Base-by-base conservation (phyloP, 2,113 vertebrate genomes). In the Brachirus orientalis region DNA sequence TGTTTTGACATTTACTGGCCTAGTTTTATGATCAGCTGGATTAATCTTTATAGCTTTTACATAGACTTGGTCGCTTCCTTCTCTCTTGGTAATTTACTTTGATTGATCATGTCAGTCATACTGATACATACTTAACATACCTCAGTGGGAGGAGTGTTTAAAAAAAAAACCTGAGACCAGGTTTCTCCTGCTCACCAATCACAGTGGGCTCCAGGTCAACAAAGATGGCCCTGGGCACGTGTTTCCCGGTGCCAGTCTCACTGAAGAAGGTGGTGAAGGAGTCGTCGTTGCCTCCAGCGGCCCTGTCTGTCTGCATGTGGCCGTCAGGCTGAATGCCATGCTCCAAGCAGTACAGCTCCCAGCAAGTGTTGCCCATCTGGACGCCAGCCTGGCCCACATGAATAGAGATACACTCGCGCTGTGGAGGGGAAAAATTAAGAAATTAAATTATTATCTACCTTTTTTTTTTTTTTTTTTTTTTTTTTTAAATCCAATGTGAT, bases 261-360 rank as follows among this genome's bases (percentile, higher is more conserved):
- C 88, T 91, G 68, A 91, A 91, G 79, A 91, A 91, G 16, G 89
- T 91, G 48, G 88, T 90, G 80, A 90, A 91, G 59, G 89, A 91
- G 78, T 91, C 88, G 0, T 91, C 88, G 7, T 80, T 55, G 50
- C 77, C 70, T 0, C 51, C 0, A 1, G 12, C 0, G 6, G 73
- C 47, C 69, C 77, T 85, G 1, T 62, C 6, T 3, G 0, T 57
- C 61, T 77, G 78, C 88, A 89, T 91, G 1, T 67, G 63, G 7
- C 89, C 89, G 17, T 91, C 89, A 0, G 72, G 85, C 80, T 84
- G 72, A 78, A 89, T 89, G 67, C 82, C 77, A 12, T 89, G 87
- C 78, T 89, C 87, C 80, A 89, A 70, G 13, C 87, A 87, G 75
- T 89, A 89, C 18, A 89, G 65, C 80, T 89, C 87, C 87, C 87